Percentiles rank a stretch among this genome's conserved stretches.
Evolutionary conservation across 2,797 vertebrate genomes (phyloP).

Genomic region (Notamacropus eugenii): DNA sequence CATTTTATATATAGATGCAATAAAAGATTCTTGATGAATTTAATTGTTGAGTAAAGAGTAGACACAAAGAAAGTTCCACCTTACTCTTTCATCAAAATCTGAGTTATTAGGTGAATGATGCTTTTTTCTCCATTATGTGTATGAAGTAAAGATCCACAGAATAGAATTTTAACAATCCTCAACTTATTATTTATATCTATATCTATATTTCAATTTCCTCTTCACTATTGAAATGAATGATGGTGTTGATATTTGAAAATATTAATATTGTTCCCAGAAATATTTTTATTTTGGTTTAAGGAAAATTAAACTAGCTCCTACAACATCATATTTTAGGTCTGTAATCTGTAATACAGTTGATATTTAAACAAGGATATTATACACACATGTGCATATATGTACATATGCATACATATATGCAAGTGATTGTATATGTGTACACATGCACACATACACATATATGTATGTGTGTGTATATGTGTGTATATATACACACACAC

Average conservation of each 20-base stretch:
- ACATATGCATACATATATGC: too few species aligned
- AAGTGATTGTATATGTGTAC: accelerated
- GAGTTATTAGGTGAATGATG: not conserved
- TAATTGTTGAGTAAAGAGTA: not conserved
- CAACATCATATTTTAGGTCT: not conserved
- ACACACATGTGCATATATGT: too few species aligned
- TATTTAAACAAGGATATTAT: not conserved
- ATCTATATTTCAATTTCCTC: not conserved
- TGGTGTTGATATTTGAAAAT: not conserved
- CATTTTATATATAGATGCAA: not conserved
- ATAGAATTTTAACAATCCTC: not conserved
- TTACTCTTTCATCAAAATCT: not conserved
- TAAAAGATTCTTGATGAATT: not conserved
- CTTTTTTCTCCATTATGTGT: not conserved
- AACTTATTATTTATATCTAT: not conserved
- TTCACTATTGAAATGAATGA: not conserved
- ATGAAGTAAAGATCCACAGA: not conserved
- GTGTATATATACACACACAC: not conserved
- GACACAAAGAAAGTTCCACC: not conserved
- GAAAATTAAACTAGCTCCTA: not conserved
- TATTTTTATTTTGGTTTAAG: not conserved
- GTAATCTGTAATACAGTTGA: not conserved
- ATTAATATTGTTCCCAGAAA: not conserved
- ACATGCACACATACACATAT: too few species aligned
- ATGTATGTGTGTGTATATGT: accelerated